Conservation (phyloP, 2,888 invertebrate genomes). For the Epiperipatus broadwayi region DNA sequence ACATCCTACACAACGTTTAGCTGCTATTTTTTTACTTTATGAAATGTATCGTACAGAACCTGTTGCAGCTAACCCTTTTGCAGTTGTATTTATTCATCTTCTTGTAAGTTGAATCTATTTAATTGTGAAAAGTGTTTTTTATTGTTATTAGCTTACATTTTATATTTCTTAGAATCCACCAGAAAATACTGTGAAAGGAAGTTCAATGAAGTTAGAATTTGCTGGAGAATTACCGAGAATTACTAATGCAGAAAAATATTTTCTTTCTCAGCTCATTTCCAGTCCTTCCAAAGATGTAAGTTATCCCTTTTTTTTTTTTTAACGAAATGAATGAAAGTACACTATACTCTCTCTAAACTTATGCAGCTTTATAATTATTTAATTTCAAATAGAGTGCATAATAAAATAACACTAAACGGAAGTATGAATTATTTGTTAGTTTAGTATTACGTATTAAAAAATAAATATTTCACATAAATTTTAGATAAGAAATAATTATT, state of each 20-base stretch:
- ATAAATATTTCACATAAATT: too few relatives aligned
- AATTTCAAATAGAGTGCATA: too few relatives aligned
- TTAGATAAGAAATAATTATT: too few relatives aligned
- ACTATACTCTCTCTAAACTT: too few relatives aligned
- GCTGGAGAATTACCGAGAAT: slow-evolving; percentile 39
- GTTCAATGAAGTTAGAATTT: slow-evolving; percentile 31
- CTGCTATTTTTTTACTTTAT: slow-evolving; percentile 45
- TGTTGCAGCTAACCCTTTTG: slow-evolving; percentile 47
- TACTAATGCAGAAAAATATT: slow-evolving; percentile 44
- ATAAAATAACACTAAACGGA: too few relatives aligned
- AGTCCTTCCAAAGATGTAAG: slow-evolving; percentile 49
- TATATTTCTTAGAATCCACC: slow-evolving; percentile 30
- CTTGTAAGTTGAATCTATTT: slow-evolving; percentile 33
- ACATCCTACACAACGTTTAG: slow-evolving; percentile 44
- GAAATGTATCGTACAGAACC: slow-evolving; percentile 49
- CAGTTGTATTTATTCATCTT: slow-evolving; percentile 45
- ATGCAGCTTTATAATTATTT: too few relatives aligned
- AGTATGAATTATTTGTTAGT: too few relatives aligned
- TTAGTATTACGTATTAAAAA: too few relatives aligned
- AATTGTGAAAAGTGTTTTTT: slow-evolving; percentile 15
- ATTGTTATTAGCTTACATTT: slow-evolving; percentile 14
- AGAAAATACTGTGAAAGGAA: slow-evolving; percentile 30
- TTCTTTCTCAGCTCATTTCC: slow-evolving; percentile 46
- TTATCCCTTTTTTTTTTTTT: too few relatives aligned
- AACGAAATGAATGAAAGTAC: too few relatives aligned